Percentiles rank a stretch among this genome's conserved stretches.
phyloP scores from a whole-genome alignment of 2,797 vertebrate genomes.

The Phoxinus dragarum region DNA sequence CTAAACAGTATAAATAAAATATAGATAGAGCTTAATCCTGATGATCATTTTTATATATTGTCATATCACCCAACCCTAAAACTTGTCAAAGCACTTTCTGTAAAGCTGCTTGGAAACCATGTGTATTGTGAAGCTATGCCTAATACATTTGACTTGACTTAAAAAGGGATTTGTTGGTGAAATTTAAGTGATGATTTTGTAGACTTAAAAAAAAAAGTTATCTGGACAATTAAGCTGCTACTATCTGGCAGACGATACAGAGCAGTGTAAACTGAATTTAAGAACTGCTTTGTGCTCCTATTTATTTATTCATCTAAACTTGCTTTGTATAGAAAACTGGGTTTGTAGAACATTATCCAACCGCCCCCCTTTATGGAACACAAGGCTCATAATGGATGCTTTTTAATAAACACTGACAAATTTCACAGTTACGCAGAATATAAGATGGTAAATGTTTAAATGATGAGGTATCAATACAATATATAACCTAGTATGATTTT shows the following conservation, averaged over 20 bases:
- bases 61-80: not conserved
- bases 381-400: not conserved
- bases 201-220: rapidly evolving
- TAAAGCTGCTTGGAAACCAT: not conserved
- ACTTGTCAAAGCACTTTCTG: not conserved
- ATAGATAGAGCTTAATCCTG: not conserved
- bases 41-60: not conserved
- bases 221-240: not conserved
- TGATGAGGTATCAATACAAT: not conserved
- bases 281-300: too few relatives aligned
- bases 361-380: not conserved
- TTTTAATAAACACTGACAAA: not conserved
- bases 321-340: not conserved
- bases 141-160: not conserved
- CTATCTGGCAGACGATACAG: not conserved
- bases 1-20: not conserved
- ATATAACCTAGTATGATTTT: not conserved
- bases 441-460: not conserved
- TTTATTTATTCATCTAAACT: too few relatives aligned
- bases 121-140: not conserved
- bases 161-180: not conserved
- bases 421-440: not conserved
- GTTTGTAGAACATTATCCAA: not conserved
- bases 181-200: not conserved
- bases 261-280: not conserved